These are phyloP conservation scores for Macrobrachium nipponense DNA, from an alignment of 1,140 invertebrate species.

Conservation along the genomic window DNA sequence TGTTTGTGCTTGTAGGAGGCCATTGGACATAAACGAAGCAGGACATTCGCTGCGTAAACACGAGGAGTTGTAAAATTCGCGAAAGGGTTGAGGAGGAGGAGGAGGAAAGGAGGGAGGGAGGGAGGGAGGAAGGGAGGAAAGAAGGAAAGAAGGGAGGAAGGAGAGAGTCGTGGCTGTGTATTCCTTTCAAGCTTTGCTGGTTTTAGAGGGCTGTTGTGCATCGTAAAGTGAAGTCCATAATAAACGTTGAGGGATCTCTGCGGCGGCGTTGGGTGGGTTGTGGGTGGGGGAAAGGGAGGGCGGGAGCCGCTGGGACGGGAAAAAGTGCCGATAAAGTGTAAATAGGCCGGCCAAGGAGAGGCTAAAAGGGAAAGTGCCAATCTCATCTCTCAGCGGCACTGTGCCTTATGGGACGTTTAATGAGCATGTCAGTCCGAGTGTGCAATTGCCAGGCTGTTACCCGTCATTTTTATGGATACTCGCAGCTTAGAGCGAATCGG, in stretches of 20 bases:
- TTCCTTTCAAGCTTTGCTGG: too few relatives aligned
- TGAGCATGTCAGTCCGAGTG: constrained; percentile 53
- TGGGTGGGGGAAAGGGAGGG: not conserved
- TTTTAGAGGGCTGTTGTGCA: too few relatives aligned
- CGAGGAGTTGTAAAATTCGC: too few relatives aligned
- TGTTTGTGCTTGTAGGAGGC: too few relatives aligned
- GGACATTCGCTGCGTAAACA: too few relatives aligned
- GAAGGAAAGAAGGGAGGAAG: too few relatives aligned
- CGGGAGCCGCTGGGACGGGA: not conserved
- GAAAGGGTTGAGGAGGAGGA: too few relatives aligned
- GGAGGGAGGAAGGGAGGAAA: too few relatives aligned
- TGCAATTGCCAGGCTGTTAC: constrained; percentile 58
- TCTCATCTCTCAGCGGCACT: constrained; percentile 41
- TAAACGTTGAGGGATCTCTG: not conserved
- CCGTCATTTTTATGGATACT: constrained; percentile 58
- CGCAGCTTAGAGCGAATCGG: constrained; percentile 5
- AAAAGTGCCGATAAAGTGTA: constrained; percentile 25
- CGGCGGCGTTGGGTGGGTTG: not conserved
- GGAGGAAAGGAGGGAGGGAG: too few relatives aligned
- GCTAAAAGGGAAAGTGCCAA: constrained; percentile 51
- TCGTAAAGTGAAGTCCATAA: too few relatives aligned
- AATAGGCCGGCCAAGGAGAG: constrained; percentile 21
- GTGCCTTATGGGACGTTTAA: constrained; percentile 54
- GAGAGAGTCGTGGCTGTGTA: too few relatives aligned
- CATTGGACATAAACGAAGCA: too few relatives aligned